Percentiles rank a stretch among this genome's conserved stretches.
These are phyloP conservation scores for Oligia strigilis DNA, from an alignment of 2,888 invertebrate species.

Conservation along the genomic window DNA sequence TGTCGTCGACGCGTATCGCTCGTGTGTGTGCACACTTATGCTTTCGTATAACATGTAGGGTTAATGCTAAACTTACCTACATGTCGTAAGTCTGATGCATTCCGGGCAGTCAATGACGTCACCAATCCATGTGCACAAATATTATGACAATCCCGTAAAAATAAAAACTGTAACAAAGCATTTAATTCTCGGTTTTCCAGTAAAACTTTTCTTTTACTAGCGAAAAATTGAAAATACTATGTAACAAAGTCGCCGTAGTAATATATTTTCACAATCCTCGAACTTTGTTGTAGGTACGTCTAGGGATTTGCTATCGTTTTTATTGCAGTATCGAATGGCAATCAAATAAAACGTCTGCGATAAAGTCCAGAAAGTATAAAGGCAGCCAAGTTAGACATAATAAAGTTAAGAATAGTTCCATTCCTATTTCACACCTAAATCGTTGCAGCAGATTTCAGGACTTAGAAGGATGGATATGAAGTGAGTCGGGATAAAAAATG, in stretches of 20 bases:
- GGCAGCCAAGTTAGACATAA: conserved; percentile 58
- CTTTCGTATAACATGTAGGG: not conserved
- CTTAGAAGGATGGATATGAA: conserved; percentile 29
- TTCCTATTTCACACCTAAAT: conserved; percentile 57
- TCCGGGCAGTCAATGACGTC: not conserved
- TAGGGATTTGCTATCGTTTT: conserved; percentile 61
- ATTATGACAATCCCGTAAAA: not conserved
- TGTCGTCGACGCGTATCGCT: not conserved
- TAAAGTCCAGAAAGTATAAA: conserved; percentile 59
- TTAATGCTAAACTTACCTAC: not conserved
- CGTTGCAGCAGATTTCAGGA: conserved; percentile 37
- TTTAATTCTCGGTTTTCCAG: conserved; percentile 23
- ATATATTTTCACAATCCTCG: conserved; percentile 54
- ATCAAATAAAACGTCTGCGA: conserved; percentile 62
- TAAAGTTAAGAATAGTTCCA: conserved; percentile 57
- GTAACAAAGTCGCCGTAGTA: conserved; percentile 50
- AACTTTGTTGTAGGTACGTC: conserved; percentile 59
- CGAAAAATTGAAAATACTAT: conserved; percentile 58
- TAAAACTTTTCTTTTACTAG: conserved; percentile 45
- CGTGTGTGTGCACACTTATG: not conserved
- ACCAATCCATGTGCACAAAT: not conserved
- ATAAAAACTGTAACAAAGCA: conserved; percentile 4
- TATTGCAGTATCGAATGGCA: conserved; percentile 56
- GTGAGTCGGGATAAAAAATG: not conserved
- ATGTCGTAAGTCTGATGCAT: not conserved